A percentile compares a stretch with the other conserved stretches of the same genome.
These are phyloP conservation scores for Punctoribates punctum DNA, from an alignment of 2,888 invertebrate genomes.

Conservation along the genomic window DNA sequence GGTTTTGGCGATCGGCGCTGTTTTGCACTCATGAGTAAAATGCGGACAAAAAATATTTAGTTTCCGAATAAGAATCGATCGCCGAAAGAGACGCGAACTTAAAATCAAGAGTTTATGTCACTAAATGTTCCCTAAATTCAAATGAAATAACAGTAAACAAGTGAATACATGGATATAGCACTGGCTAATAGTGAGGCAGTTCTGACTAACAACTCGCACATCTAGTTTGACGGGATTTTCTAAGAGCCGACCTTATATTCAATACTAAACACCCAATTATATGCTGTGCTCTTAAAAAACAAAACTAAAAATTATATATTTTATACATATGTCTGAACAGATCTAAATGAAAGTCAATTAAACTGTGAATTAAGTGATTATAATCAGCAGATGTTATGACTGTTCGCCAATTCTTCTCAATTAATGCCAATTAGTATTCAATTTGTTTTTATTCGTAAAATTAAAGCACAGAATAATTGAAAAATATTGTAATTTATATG, in stretches of 20 bases:
- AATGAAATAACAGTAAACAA: neutral
- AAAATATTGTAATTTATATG: no score
- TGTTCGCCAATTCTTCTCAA: no score
- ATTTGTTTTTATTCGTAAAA: no score
- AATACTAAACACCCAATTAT: neutral
- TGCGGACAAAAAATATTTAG: neutral
- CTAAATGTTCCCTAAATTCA: neutral
- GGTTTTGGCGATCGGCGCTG: constrained; percentile 2
- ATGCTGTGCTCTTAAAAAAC: neutral
- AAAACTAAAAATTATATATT: neutral
- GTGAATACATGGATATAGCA: neutral
- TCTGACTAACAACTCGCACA: constrained; percentile 1
- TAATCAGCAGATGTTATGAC: no score
- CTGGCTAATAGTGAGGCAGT: neutral
- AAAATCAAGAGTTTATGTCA: no score
- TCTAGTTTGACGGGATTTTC: constrained; percentile 17
- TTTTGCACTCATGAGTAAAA: neutral
- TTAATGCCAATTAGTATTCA: no score
- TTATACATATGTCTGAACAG: neutral
- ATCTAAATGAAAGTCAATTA: no score
- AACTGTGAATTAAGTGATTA: no score
- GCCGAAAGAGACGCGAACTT: no score
- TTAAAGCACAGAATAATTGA: no score
- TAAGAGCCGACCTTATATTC: neutral
- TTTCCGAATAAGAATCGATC: no score